Evolutionary conservation across 2,113 vertebrate species (phyloP), one percentile per base, ranked within the genome.

Genomic region (Peromyscus polionotus): DNA sequence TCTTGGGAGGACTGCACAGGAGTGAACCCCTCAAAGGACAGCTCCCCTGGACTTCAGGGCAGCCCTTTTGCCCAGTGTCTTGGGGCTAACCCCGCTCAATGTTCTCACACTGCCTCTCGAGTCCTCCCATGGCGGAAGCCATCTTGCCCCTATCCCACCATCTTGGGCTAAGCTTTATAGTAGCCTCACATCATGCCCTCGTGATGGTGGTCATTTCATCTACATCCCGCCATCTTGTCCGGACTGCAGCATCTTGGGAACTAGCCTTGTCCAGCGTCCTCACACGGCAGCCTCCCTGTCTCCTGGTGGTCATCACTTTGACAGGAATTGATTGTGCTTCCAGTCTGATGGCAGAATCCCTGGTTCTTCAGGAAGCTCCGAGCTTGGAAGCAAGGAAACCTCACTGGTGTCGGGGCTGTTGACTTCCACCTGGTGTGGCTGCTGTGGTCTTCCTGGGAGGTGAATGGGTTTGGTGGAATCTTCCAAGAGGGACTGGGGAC

Each of bases 361-460:
- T 72, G 33, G 68, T 88, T 88, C 79, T 95, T 79, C 45, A 67
- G 95, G 88, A 63, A 33, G 70, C 33, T 68, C n/a, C 28, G 28
- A 26, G 51, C 57, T 16, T 67, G 22, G 83, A 73, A 90, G n/a
- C 2, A 5, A 1, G 63, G 65, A 93, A 93, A 51, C 85, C 12
- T 39, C 31, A 5, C 0, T 26, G n/a, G 57, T 11, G 16, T 54
- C 75, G 73, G 14, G 42, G 22, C 42, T 45, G 65, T 7, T 75
- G 83, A 59, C 36, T 90, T 93, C 61, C 67, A 54, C 48, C 17
- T 3, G 36, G 33, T 1, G 0, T 73, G 39, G 48, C 57, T 67
- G 20, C 48, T n/a, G 10, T 48, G 54, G 54, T 86, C 36, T 1
- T 7, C 67, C 48, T 63, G 85, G 45, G 80, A 68, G 76, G 75